Evolutionary conservation across 2,797 vertebrate genomes (phyloP).

Genomic region (Holocentrus rufus): DNA sequence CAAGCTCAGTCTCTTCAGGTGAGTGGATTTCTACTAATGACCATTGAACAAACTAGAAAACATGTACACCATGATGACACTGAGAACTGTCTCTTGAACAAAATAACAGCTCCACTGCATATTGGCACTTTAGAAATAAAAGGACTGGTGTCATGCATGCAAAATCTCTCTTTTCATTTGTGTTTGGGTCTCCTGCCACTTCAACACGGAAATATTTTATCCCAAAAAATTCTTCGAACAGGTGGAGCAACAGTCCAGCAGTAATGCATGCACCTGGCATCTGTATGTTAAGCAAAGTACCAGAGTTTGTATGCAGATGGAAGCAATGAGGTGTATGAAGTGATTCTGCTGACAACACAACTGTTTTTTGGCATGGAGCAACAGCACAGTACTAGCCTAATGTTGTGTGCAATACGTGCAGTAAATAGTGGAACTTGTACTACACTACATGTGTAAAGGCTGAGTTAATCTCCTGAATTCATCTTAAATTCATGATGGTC

Average conservation of each 20-base stretch:
- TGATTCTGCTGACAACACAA: slow-evolving; percentile 66
- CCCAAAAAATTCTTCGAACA: slow-evolving; percentile 39
- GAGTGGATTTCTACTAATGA: no score
- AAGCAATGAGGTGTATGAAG: slow-evolving; percentile 68
- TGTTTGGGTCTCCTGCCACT: background rate
- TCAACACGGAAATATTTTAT: background rate
- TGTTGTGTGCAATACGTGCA: background rate
- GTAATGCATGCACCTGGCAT: slow-evolving; percentile 69
- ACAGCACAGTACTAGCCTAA: slow-evolving; percentile 9
- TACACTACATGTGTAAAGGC: background rate
- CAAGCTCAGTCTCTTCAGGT: background rate
- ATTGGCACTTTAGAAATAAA: no score
- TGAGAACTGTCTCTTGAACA: background rate
- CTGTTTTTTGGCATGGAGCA: slow-evolving; percentile 33
- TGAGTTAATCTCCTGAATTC: background rate
- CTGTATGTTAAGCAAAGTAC: slow-evolving; percentile 66
- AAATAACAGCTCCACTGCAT: no score
- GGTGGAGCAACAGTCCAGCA: slow-evolving; percentile 62
- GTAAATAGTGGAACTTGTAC: no score
- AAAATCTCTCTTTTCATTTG: background rate
- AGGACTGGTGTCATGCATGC: background rate
- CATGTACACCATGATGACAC: background rate
- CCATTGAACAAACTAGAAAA: background rate
- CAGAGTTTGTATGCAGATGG: slow-evolving; percentile 67
- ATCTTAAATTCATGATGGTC: background rate